A percentile compares a stretch with the other conserved stretches of the same genome.
Evolutionary conservation across 2,113 vertebrate species (phyloP).

Genomic region (Butorides virescens): DNA sequence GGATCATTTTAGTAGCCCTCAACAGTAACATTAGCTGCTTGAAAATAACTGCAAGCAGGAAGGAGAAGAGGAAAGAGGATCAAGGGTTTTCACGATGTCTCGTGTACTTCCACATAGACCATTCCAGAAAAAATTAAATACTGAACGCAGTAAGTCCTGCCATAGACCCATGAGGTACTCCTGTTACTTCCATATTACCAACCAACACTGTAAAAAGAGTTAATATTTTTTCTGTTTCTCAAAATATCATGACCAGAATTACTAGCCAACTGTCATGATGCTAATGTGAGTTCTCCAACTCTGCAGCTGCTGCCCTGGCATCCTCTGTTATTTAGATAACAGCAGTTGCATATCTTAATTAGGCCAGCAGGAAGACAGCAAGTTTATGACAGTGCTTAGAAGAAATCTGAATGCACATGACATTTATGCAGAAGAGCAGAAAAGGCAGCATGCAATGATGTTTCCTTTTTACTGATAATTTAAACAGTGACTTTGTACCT

Average conservation of each 20-base stretch:
- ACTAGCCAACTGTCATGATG: not conserved
- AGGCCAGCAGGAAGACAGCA: not conserved
- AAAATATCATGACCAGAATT: not conserved
- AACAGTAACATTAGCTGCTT: not conserved
- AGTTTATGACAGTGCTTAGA: not conserved
- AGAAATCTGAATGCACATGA: not conserved
- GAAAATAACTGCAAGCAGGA: not conserved
- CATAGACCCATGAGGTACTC: not conserved
- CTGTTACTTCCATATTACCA: not conserved
- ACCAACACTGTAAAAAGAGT: not conserved
- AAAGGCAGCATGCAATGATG: not conserved
- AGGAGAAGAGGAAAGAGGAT: not conserved
- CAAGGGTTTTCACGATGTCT: not conserved
- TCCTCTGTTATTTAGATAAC: not conserved
- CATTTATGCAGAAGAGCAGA: not conserved
- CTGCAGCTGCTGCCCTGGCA: conserved; percentile 1
- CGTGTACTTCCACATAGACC: fast-evolving
- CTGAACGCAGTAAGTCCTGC: not conserved
- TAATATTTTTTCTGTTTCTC: not conserved
- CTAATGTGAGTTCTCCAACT: not conserved
- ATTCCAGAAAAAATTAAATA: not conserved
- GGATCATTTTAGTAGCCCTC: no score
- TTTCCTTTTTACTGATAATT: not conserved
- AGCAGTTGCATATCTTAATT: conserved; percentile 34
- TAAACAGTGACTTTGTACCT: not conserved